These are phyloP conservation scores for Empidonax traillii DNA, from an alignment of 2,113 vertebrate species.

Conservation along the genomic window DNA sequence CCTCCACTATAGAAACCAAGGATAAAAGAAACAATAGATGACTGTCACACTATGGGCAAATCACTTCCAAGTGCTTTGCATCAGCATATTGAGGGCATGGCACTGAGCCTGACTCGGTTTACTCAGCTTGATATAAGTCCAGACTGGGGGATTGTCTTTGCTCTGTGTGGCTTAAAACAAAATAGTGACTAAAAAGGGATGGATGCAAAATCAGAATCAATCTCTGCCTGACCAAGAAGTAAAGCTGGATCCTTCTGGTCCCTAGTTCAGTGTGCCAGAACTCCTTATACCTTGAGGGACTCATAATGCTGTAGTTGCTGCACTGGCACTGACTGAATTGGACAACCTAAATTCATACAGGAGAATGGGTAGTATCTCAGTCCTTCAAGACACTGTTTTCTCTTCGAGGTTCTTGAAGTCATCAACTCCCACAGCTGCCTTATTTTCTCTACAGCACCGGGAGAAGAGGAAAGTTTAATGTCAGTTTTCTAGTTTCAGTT, in stretches of 20 bases:
- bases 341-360: neutral
- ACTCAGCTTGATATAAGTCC: fast-evolving
- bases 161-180: neutral
- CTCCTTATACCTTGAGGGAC: neutral
- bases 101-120: neutral
- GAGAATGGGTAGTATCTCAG: neutral
- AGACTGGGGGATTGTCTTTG: neutral
- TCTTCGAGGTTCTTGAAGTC: neutral
- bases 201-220: neutral
- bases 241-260: neutral
- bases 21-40: neutral
- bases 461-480: neutral
- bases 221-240: neutral
- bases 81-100: neutral
- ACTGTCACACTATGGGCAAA: no score
- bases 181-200: neutral
- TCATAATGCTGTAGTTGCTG: neutral
- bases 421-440: neutral
- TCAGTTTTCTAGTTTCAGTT: neutral
- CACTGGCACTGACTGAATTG: neutral
- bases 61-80: neutral
- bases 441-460: no score
- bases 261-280: neutral
- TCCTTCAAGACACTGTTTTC: neutral
- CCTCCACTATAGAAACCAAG: neutral